Conservation (phyloP, 2,113 vertebrate species). For the Spilogale gracilis region DNA sequence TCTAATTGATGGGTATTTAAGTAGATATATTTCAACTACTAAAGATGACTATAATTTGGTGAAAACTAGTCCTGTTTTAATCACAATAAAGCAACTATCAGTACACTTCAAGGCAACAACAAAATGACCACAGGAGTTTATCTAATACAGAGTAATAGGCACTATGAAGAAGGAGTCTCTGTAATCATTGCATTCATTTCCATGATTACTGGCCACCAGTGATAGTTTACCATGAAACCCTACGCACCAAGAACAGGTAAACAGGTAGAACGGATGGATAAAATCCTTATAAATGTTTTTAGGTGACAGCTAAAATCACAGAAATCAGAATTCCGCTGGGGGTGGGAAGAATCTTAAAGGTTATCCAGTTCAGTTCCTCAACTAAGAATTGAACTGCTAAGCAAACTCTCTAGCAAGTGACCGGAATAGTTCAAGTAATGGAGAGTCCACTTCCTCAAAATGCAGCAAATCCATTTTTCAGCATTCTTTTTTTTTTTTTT, state of each 20-base stretch:
- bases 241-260: constrained; percentile 48
- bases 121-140: constrained; percentile 43
- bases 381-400: background rate
- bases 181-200: constrained; percentile 39
- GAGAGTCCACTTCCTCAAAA: constrained; percentile 1
- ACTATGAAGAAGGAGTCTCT: constrained; percentile 14
- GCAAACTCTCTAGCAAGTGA: constrained; percentile 21
- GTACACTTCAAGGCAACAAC: constrained; percentile 42
- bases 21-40: constrained; percentile 50
- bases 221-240: constrained; percentile 22
- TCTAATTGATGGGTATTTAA: constrained; percentile 55
- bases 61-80: constrained; percentile 64
- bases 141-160: background rate
- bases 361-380: background rate
- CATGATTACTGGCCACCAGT: background rate
- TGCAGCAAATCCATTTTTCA: background rate
- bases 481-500: too few species aligned
- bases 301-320: constrained; percentile 10
- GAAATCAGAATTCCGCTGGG: background rate
- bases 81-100: constrained; percentile 59
- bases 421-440: background rate
- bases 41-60: constrained; percentile 68
- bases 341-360: background rate
- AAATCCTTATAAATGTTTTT: background rate
- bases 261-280: background rate